Evolutionary conservation across 2,888 invertebrate species (phyloP), one percentile per base, ranked within the genome.

Genomic region (Liposcelis brunnea): DNA sequence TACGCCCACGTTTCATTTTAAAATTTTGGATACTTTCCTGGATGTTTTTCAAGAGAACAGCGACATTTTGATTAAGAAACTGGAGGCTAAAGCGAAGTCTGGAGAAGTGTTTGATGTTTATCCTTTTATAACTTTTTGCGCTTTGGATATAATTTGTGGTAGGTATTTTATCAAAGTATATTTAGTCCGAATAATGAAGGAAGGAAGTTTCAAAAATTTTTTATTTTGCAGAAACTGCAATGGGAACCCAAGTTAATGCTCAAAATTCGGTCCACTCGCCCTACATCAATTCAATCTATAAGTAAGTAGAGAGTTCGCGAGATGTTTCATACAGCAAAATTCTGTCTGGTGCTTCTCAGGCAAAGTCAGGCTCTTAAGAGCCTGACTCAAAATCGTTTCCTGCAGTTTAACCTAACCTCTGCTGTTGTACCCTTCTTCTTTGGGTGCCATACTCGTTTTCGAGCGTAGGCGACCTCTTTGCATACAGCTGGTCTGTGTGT

Each of bases 1-100:
- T 54, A 84, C 85, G 11, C 85, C 85, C 43, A 84, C 85, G 50
- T 85, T 85, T 75, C 85, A 85, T 59, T 69, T 85, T 63, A 84
- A 85, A 62, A 83, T 85, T 2, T 65, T 85, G 54, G 84, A 85
- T 68, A 80, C 80, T 55, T 85, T 85, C 67, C 80, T 84, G 56
- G 81, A 83, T 58, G 67, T 84, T 32, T 85, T 85, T 67, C 79
- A 82, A 3, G 72, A 74, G 47, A 74, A 78, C 55, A 64, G 71
- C 34, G 58, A 62, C 10, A 65, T 65, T 37, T 56, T 80, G 49
- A 55, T 62, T 0, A 52, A 68, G 2, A 81, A 76, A 57, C 15
- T 40, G 12, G 15, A 16, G 16, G 65, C 84, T 61, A 74, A 75
- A 54, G 80, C 81, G 61, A 54, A 52, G 2, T 61, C 68, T 44